These are phyloP conservation scores for Ginglymostoma cirratum DNA, from an alignment of 2,113 vertebrate genomes.

Conservation along the genomic window DNA sequence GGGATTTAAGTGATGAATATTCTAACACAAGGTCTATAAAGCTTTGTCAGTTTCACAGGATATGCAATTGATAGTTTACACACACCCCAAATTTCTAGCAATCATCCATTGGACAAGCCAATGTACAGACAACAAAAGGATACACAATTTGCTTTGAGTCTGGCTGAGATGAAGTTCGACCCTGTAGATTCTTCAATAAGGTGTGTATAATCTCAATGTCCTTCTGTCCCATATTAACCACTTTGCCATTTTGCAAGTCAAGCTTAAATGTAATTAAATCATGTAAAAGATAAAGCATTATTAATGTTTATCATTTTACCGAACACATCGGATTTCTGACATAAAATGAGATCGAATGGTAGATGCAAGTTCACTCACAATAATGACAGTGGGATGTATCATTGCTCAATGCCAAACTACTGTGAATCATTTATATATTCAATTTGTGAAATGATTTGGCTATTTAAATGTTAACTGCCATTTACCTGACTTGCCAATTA, in stretches of 20 bases:
- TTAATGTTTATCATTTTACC: background rate
- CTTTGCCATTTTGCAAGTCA: background rate
- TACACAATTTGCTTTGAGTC: constrained; percentile 11
- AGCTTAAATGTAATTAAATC: background rate
- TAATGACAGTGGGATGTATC: background rate
- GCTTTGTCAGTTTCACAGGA: no score
- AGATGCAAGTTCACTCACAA: background rate
- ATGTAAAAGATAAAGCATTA: background rate
- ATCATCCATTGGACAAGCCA: background rate
- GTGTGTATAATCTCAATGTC: background rate
- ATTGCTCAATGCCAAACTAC: background rate
- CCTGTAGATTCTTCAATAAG: background rate
- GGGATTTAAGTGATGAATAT: background rate
- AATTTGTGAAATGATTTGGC: background rate
- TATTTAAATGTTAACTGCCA: background rate
- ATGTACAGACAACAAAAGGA: background rate
- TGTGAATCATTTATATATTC: background rate
- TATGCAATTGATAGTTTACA: background rate
- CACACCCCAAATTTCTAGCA: background rate
- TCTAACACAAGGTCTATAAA: no score
- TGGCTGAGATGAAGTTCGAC: background rate
- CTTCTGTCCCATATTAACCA: background rate
- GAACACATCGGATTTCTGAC: background rate
- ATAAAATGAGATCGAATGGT: background rate
- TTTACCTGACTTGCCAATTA: background rate